phyloP scores from a whole-genome alignment of 1,140 invertebrate genomes.

The Aphelenchoides avenae region DNA sequence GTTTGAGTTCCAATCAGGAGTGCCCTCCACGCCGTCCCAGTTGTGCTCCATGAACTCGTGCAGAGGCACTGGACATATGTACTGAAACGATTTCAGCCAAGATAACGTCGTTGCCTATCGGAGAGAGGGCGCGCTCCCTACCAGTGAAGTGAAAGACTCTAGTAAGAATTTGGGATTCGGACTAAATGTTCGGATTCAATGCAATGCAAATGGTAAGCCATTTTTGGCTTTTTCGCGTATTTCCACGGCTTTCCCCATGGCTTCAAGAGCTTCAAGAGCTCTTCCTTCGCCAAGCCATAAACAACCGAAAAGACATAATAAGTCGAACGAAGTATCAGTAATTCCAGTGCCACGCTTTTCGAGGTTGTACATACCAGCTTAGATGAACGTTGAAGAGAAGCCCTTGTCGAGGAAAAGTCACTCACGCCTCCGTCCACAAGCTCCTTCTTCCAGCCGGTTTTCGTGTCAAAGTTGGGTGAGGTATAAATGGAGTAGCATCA shows the following conservation, averaged over 20 bases:
- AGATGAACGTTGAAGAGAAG: constrained; percentile 10
- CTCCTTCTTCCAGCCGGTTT: constrained; percentile 15
- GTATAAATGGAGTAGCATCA: no score
- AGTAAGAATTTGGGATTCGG: no score
- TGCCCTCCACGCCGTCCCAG: constrained; percentile 17
- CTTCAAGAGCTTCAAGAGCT: background rate
- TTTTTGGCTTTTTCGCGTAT: no score
- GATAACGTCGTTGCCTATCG: no score
- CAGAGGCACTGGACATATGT: constrained; percentile 2
- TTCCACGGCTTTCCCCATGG: no score
- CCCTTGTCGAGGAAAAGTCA: constrained; percentile 17
- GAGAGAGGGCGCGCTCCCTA: no score
- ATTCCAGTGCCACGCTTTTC: background rate
- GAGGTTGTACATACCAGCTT: constrained; percentile 1
- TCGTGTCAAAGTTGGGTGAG: no score
- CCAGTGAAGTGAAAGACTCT: no score
- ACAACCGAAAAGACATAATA: background rate
- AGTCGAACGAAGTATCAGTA: background rate
- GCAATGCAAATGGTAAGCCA: no score
- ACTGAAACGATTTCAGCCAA: no score
- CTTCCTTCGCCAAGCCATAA: background rate
- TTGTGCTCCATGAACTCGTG: constrained; percentile 10
- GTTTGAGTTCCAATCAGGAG: constrained; percentile 12
- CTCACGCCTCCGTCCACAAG: background rate
- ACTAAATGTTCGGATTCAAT: no score